Base-by-base conservation (phyloP, 2,113 vertebrate species). In the Amia ocellicauda region DNA sequence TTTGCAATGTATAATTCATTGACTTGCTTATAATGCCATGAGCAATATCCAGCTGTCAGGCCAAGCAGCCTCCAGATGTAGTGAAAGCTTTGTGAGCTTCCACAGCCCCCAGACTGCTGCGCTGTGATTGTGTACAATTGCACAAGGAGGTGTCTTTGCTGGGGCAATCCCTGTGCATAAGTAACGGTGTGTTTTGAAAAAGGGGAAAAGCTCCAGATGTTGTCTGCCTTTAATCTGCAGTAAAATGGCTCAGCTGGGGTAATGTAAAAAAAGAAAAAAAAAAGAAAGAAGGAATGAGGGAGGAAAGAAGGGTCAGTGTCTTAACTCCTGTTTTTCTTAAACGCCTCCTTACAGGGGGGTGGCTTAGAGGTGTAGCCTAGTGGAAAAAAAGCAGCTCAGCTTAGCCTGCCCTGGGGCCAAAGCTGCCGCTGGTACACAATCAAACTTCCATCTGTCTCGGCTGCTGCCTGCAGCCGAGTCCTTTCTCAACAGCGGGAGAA, bases 171-270 rank as follows among this genome's bases (percentile, higher is more conserved):
- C 11, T n/a, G n/a, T 47, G 14, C 16, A 17, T 7, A 16, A 47
- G 45, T 16, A 42, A 42, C 8, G 40, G 14, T 47, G n/a, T 47
- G 31, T 36, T 36, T 36, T 1, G 31, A 7, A 36, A n/a, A 36
- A 47, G n/a, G n/a, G 45, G 85, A 93, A 94, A 88, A 84, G 89
- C 83, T 86, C 89, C 89, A 91, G 89, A 91, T 91, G 90, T 89
- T 95, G 87, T 84, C 85, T 83, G 89, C 90, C 86, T 90, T 93
- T 90, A 92, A 93, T 91, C 91, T 87, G 86, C 78, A 86, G 82
- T 86, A 88, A 91, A 95, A 93, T 92, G 87, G 89, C 89, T 92
- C 93, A 88, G 88, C 81, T 90, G 88, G 88, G 85, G 87, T 80
- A 11, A 11, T 36, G 31, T 36, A 90, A 89, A 89, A 88, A 89